Evolutionary conservation across 2,888 invertebrate genomes (phyloP).

Genomic region (Odontocolon sp.): DNA sequence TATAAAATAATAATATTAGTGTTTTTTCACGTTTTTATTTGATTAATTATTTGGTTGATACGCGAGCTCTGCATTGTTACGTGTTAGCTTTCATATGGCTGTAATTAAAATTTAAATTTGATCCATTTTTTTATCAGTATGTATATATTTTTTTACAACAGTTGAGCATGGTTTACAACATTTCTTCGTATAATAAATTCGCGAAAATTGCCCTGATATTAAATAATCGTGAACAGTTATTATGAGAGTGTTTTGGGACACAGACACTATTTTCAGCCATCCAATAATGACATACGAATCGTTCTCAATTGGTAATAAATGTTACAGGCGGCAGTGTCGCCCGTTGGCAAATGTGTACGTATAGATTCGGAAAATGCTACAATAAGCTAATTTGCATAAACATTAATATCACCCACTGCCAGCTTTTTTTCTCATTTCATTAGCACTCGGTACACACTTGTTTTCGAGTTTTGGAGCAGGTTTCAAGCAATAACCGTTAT

Average conservation of each 20-base stretch:
- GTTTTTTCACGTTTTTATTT: conserved; percentile 2
- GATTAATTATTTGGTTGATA: not conserved
- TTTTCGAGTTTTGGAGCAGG: conserved; percentile 41
- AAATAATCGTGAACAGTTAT: not conserved
- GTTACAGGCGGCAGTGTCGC: conserved; percentile 81
- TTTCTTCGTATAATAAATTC: not conserved
- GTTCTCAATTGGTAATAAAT: conserved; percentile 73
- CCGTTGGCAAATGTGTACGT: conserved; percentile 84
- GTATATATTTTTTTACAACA: conserved; percentile 1
- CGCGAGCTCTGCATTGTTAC: conserved; percentile 15
- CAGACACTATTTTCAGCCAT: conserved; percentile 47
- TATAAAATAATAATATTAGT: not conserved
- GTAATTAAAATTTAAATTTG: conserved; percentile 13
- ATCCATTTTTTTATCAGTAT: not conserved
- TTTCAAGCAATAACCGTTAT: conserved; percentile 9
- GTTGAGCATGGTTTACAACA: conserved; percentile 48
- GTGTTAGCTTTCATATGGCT: conserved; percentile 37
- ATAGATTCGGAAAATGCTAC: conserved; percentile 75
- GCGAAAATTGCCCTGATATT: not conserved
- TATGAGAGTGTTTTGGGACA: not conserved
- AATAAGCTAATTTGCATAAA: conserved; percentile 60
- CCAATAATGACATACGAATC: conserved; percentile 37
- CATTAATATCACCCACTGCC: conserved; percentile 45
- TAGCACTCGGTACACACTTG: conserved; percentile 57
- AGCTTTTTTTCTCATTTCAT: conserved; percentile 67